These are phyloP conservation scores for Lontra canadensis DNA, from an alignment of 2,113 vertebrate species.

Conservation along the genomic window DNA sequence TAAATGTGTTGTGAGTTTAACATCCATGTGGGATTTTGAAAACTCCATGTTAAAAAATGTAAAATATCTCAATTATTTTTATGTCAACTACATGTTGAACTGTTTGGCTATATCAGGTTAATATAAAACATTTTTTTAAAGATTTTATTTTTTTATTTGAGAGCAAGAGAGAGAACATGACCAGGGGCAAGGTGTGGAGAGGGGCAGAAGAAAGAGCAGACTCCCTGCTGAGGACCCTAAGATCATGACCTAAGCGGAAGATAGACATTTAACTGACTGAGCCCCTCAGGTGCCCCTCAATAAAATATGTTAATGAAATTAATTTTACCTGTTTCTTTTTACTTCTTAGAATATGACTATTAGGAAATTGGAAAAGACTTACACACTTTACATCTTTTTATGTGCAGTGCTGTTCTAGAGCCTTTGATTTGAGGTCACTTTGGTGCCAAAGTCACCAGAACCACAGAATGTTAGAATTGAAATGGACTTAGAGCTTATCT, in stretches of 20 bases:
- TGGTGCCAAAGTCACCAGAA: neutral
- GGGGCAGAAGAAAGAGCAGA: neutral
- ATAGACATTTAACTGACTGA: neutral
- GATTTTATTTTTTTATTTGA: neutral
- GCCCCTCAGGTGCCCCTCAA: neutral
- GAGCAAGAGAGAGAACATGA: neutral
- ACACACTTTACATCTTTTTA: neutral
- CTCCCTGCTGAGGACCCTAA: neutral
- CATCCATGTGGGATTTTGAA: neutral
- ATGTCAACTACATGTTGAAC: neutral
- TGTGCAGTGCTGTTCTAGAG: neutral
- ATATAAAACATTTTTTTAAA: neutral
- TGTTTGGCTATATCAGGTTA: neutral
- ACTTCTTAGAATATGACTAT: neutral
- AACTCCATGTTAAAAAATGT: neutral
- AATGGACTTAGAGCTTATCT: neutral
- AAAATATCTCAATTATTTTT: neutral
- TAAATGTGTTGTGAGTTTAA: neutral
- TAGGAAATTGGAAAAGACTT: neutral
- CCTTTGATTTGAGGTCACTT: constrained; percentile 8
- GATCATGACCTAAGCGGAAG: neutral
- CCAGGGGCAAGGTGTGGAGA: neutral
- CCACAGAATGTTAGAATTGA: neutral
- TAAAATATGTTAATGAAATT: neutral
- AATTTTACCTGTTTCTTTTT: neutral